A percentile compares a stretch with the other conserved stretches of the same genome.
Conservation (phyloP, 2,888 invertebrate genomes). For the Leucophora obtusa region DNA sequence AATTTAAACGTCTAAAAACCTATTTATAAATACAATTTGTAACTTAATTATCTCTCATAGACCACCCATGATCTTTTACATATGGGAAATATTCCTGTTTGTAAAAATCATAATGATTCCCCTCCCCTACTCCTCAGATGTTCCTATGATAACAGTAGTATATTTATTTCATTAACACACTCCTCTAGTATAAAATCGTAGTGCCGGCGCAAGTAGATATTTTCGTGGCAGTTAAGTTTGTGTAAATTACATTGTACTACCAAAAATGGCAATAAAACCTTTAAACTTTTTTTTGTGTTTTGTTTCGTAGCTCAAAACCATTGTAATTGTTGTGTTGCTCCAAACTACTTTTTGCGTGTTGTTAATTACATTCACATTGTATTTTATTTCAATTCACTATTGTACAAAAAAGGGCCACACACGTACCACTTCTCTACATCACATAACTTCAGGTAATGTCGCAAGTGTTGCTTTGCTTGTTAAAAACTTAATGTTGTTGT, state of each 20-base stretch:
- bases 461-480: slow-evolving; percentile 64
- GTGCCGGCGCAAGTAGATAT: neutral
- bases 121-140: neutral
- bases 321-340: slow-evolving; percentile 4
- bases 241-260: slow-evolving; percentile 58
- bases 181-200: slow-evolving; percentile 21
- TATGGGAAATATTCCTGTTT: slow-evolving; percentile 26
- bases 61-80: slow-evolving; percentile 48
- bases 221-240: slow-evolving; percentile 13
- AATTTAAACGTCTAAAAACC: neutral
- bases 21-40: slow-evolving; percentile 50
- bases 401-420: slow-evolving; percentile 51
- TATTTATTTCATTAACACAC: slow-evolving; percentile 31
- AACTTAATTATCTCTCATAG: slow-evolving; percentile 53
- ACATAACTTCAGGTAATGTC: slow-evolving; percentile 58
- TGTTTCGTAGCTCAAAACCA: slow-evolving; percentile 9
- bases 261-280: slow-evolving; percentile 60
- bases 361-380: slow-evolving; percentile 65
- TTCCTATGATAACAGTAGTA: neutral
- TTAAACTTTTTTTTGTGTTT: slow-evolving; percentile 9
- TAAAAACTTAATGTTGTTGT: slow-evolving; percentile 22
- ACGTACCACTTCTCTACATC: slow-evolving; percentile 42
- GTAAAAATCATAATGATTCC: neutral
- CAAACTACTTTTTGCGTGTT: slow-evolving; percentile 63
- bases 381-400: neutral